phyloP scores from a whole-genome alignment of 2,888 invertebrate genomes.

The Ophraella communa region DNA sequence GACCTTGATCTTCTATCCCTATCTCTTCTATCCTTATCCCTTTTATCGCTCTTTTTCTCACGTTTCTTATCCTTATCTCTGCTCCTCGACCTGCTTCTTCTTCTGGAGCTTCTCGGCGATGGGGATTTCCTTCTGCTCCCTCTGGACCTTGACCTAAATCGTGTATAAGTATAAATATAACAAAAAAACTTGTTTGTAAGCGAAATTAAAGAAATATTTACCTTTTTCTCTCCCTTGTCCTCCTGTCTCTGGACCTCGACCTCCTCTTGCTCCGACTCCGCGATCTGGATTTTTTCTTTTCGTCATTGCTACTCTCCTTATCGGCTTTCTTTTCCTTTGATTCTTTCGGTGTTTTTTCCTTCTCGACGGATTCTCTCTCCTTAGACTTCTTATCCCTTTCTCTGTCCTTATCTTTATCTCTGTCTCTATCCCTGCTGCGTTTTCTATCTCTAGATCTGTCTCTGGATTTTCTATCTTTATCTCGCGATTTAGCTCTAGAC shows the following conservation, averaged over 20 bases:
- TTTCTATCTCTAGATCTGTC: conserved; percentile 46
- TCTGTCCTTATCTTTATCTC: conserved; percentile 40
- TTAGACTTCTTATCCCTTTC: conserved; percentile 36
- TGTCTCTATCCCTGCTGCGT: conserved; percentile 41
- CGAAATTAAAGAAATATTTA: not conserved
- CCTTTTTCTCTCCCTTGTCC: conserved; percentile 56
- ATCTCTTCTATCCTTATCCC: conserved; percentile 43
- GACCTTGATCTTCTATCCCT: conserved; percentile 49
- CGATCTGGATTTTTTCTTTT: conserved; percentile 58
- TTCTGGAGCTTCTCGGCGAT: conserved; percentile 53
- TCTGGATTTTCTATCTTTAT: conserved; percentile 37
- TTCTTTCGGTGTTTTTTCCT: conserved; percentile 51
- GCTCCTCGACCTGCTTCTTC: conserved; percentile 54
- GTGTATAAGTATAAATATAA: not conserved
- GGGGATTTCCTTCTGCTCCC: conserved; percentile 63
- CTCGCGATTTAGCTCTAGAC: conserved; percentile 29
- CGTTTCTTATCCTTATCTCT: conserved; percentile 47
- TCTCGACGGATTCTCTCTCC: conserved; percentile 54
- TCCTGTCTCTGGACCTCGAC: conserved; percentile 66
- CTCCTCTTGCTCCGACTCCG: conserved; percentile 65
- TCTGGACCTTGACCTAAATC: conserved; percentile 60
- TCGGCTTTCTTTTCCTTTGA: conserved; percentile 54
- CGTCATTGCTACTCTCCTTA: conserved; percentile 53
- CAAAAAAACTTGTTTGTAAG: not conserved
- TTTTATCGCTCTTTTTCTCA: conserved; percentile 53